These are phyloP conservation scores for Parnassius orleans DNA, from an alignment of 2,888 invertebrate genomes.

Conservation along the genomic window DNA sequence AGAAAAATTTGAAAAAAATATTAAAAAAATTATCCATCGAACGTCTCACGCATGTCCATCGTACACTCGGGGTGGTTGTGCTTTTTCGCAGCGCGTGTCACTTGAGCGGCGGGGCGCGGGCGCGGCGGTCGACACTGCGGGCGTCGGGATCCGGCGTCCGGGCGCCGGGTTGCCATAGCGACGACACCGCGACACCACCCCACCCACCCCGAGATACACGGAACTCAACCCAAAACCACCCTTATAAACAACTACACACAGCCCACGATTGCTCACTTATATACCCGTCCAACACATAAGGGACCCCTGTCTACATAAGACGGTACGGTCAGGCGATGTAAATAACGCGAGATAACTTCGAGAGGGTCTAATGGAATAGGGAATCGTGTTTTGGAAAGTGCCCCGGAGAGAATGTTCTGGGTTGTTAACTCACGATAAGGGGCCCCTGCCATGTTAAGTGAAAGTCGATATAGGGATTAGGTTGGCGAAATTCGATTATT, in stretches of 20 bases:
- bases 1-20: not conserved
- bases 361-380: constrained; percentile 79
- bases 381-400: constrained; percentile 77
- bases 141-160: constrained; percentile 83
- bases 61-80: constrained; percentile 69
- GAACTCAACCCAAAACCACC: constrained; percentile 50
- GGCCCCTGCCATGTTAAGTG: constrained; percentile 61
- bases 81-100: constrained; percentile 80
- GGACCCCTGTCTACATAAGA: constrained; percentile 72
- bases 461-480: constrained; percentile 74
- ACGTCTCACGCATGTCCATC: constrained; percentile 34
- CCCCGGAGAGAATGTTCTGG: constrained; percentile 72
- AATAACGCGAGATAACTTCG: constrained; percentile 79
- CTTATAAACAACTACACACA: constrained; percentile 53
- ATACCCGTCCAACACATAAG: constrained; percentile 60
- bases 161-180: constrained; percentile 81
- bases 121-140: constrained; percentile 81
- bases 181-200: constrained; percentile 77
- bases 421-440: constrained; percentile 60
- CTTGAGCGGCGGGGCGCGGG: constrained; percentile 68
- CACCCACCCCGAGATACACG: constrained; percentile 38
- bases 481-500: constrained; percentile 67
- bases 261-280: constrained; percentile 64
- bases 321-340: constrained; percentile 79
- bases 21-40: not conserved